Conservation (phyloP, 2,113 vertebrate species). For the Dipodomys merriami region DNA sequence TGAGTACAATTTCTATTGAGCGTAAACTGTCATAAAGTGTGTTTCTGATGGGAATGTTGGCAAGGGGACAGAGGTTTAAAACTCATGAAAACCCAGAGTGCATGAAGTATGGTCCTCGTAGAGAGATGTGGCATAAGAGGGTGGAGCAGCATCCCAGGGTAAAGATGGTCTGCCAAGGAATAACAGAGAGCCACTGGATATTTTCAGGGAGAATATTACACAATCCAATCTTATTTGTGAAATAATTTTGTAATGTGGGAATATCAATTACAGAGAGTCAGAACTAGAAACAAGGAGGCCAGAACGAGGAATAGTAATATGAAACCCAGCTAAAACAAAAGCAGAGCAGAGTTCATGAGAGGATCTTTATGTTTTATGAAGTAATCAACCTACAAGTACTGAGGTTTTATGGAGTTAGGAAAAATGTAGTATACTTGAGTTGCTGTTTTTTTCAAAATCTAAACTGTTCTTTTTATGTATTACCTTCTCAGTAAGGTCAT, state of each 20-base stretch:
- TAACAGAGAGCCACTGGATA: not conserved
- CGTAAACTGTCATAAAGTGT: not conserved
- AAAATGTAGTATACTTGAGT: not conserved
- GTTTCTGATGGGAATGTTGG: not conserved
- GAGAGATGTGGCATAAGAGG: not conserved
- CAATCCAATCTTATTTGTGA: not conserved
- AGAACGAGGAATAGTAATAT: not conserved
- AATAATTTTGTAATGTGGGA: not conserved
- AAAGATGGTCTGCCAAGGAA: not conserved
- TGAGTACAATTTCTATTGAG: not conserved
- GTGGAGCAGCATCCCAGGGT: not conserved
- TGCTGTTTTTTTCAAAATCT: not conserved
- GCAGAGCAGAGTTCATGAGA: not conserved
- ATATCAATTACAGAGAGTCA: not conserved
- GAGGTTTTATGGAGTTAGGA: not conserved
- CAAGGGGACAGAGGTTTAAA: not conserved
- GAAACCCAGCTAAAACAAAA: not conserved
- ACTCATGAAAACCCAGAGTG: not conserved
- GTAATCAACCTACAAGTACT: not conserved
- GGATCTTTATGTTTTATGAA: not conserved
- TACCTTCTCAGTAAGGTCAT: not conserved
- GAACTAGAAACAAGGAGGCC: not conserved
- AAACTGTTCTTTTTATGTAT: conserved; percentile 50
- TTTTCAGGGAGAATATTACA: not conserved
- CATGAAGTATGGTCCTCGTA: no score